phyloP scores from a whole-genome alignment of 1,140 invertebrate species.

The Drosophila burlai region DNA sequence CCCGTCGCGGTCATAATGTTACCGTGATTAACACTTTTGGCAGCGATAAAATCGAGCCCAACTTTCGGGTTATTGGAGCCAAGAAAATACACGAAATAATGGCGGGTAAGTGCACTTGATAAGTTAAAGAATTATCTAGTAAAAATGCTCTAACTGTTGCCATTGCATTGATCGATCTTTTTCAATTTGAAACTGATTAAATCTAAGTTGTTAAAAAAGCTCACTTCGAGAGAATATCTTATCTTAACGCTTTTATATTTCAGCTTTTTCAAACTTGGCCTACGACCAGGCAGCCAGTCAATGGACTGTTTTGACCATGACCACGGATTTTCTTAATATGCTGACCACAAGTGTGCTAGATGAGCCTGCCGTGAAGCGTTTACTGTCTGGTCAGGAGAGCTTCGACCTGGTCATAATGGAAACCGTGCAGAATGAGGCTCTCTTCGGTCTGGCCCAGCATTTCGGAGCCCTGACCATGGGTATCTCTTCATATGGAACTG shows the following conservation, averaged over 20 bases:
- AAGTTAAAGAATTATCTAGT: no score
- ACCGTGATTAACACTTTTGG: slow-evolving; percentile 85
- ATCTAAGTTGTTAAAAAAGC: background rate
- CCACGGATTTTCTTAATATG: slow-evolving; percentile 62
- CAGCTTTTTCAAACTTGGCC: slow-evolving; percentile 35
- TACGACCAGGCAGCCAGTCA: slow-evolving; percentile 42
- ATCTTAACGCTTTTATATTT: background rate
- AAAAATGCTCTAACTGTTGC: background rate
- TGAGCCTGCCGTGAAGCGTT: slow-evolving; percentile 45
- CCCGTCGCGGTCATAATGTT: slow-evolving; percentile 85
- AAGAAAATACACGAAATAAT: slow-evolving; percentile 68
- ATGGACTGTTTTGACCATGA: slow-evolving; percentile 56
- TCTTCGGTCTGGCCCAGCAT: slow-evolving; percentile 73
- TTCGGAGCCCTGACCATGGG: slow-evolving; percentile 76
- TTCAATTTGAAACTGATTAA: background rate
- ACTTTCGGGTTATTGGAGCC: slow-evolving; percentile 82
- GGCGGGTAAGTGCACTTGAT: slow-evolving; percentile 39
- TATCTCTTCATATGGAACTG: slow-evolving; percentile 73
- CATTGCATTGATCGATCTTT: background rate
- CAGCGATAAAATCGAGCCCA: slow-evolving; percentile 62
- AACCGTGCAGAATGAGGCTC: slow-evolving; percentile 69
- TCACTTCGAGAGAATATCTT: background rate
- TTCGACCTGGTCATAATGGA: slow-evolving; percentile 79
- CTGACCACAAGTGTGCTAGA: slow-evolving; percentile 72
- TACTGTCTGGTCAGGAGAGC: slow-evolving; percentile 33